Conservation (phyloP, 2,797 vertebrate genomes). For the Chaetodon trifasciatus region DNA sequence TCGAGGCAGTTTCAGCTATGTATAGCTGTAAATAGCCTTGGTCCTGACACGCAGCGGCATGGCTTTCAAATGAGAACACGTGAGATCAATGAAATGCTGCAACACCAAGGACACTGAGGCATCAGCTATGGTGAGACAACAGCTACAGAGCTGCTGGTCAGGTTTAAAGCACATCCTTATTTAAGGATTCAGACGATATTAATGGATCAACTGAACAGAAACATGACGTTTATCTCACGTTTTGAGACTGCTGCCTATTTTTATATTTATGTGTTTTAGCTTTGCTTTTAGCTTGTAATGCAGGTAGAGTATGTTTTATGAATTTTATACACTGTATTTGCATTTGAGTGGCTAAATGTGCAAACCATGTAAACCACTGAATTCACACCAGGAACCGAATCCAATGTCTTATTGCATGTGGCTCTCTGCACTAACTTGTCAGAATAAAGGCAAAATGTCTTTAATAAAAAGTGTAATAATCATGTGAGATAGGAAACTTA, state of each 20-base stretch:
- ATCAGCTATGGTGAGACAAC: constrained; percentile 15
- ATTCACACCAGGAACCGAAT: neutral
- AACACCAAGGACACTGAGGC: constrained; percentile 71
- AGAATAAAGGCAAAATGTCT: neutral
- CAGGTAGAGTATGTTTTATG: neutral
- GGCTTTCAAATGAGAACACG: constrained; percentile 74
- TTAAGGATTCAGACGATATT: constrained; percentile 7
- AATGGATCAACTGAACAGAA: neutral
- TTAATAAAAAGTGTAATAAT: neutral
- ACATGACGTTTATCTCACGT: neutral
- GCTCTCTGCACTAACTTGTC: neutral
- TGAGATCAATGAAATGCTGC: constrained; percentile 77
- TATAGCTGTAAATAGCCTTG: constrained; percentile 77
- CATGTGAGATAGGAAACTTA: neutral
- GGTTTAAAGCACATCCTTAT: constrained; percentile 12
- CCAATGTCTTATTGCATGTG: too few species aligned
- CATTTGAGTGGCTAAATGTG: neutral
- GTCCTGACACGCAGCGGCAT: constrained; percentile 59
- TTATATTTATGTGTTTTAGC: neutral
- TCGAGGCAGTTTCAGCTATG: constrained; percentile 70
- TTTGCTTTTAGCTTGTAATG: neutral
- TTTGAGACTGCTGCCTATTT: neutral
- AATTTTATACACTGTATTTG: neutral
- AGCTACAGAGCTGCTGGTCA: constrained; percentile 1
- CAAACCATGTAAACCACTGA: neutral